phyloP scores from a whole-genome alignment of 2,113 vertebrate species.

The Pelmatolapia mariae region DNA sequence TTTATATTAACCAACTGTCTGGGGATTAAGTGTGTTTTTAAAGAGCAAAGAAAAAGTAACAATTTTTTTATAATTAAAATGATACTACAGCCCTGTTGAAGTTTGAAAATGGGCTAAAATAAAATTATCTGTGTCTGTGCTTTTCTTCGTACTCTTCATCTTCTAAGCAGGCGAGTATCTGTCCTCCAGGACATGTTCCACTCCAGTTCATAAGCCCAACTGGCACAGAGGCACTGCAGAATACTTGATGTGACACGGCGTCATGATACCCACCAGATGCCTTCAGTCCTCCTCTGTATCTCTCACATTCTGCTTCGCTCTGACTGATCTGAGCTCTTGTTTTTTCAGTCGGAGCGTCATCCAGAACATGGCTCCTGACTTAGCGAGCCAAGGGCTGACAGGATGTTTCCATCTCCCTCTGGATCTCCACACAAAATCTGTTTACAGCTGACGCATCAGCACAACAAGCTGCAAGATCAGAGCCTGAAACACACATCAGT shows the following conservation, averaged over 20 bases:
- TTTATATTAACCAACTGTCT: fast-evolving
- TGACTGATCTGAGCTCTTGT: background rate
- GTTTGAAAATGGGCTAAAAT: background rate
- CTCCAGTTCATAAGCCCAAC: background rate
- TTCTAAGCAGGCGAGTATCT: background rate
- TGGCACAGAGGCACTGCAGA: background rate
- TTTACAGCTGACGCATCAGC: background rate
- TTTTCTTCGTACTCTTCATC: background rate
- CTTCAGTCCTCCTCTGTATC: background rate
- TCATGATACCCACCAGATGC: constrained; percentile 7
- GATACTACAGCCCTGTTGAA: fast-evolving
- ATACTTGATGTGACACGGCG: constrained; percentile 19
- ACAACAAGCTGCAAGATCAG: background rate
- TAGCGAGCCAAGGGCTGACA: fast-evolving
- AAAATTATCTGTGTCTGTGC: fast-evolving
- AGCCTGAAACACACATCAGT: background rate
- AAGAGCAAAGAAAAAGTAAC: fast-evolving
- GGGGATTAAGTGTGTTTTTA: fast-evolving
- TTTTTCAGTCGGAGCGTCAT: background rate
- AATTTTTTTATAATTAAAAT: background rate
- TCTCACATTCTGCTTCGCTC: background rate
- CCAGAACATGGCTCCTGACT: background rate
- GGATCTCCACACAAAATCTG: background rate
- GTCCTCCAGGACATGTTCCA: constrained; percentile 5
- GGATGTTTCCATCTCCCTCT: background rate